These are phyloP conservation scores for Odontophorus gujanensis DNA, from an alignment of 2,113 vertebrate species.

Conservation along the genomic window DNA sequence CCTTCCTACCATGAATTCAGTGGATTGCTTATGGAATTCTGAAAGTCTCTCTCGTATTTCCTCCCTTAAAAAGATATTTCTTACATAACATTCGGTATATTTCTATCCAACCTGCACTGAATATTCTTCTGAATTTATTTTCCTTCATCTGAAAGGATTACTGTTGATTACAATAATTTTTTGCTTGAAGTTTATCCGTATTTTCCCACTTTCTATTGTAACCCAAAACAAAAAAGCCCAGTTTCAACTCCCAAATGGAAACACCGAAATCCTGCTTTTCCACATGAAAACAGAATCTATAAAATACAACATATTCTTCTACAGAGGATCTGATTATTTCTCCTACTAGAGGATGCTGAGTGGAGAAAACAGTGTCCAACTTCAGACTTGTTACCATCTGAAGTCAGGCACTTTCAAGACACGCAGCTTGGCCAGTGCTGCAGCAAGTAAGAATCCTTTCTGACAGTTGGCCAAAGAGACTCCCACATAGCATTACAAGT, in stretches of 20 bases:
- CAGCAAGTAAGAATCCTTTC: not conserved
- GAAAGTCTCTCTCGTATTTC: not conserved
- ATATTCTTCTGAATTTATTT: not conserved
- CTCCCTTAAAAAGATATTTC: not conserved
- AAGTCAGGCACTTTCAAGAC: not conserved
- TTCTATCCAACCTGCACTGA: not conserved
- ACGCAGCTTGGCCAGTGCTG: fast-evolving
- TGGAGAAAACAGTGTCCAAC: fast-evolving
- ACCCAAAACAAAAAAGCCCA: not conserved
- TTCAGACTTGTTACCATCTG: not conserved
- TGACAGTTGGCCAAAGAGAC: slow-evolving; percentile 12
- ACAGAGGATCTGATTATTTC: not conserved
- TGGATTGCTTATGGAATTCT: not conserved
- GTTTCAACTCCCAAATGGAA: not conserved
- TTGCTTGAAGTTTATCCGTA: not conserved
- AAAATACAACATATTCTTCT: not conserved
- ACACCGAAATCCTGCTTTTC: not conserved
- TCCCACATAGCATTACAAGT: not conserved
- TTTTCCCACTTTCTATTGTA: not conserved
- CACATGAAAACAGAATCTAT: not conserved
- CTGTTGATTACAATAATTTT: not conserved
- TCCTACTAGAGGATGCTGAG: not conserved
- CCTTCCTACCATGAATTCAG: not conserved
- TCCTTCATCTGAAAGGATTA: not conserved
- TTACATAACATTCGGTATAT: not conserved